Conservation (phyloP, 2,888 invertebrate species). For the Aelia acuminata region DNA sequence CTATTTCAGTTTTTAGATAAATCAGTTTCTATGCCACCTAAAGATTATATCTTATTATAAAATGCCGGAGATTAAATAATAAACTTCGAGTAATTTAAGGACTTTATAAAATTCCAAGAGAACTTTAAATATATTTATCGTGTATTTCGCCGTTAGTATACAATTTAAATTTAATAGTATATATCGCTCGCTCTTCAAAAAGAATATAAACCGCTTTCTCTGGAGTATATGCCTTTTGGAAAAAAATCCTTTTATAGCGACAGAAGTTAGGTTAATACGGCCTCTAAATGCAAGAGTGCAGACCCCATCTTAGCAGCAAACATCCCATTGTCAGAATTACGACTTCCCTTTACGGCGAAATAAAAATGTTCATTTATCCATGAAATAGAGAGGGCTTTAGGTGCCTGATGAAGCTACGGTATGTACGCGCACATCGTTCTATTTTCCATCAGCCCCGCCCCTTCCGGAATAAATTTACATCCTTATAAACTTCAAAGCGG, state of each 20-base stretch:
- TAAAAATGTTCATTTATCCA: conserved; percentile 31
- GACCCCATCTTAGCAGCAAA: not conserved
- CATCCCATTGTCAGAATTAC: not conserved
- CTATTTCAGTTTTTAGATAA: no score
- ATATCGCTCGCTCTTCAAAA: not conserved
- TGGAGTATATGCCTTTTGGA: not conserved
- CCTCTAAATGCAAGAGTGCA: conserved; percentile 6
- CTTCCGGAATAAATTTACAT: conserved; percentile 20
- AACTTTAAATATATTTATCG: not conserved
- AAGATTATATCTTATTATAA: no score
- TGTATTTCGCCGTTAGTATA: not conserved
- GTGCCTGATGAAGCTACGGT: not conserved
- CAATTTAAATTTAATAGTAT: not conserved
- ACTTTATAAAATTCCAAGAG: not conserved
- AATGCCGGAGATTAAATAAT: no score
- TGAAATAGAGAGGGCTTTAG: not conserved
- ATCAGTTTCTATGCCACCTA: no score
- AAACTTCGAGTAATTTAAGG: no score
- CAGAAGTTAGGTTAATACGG: not conserved
- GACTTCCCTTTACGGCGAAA: conserved; percentile 11
- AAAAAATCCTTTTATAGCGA: not conserved
- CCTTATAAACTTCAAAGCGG: not conserved
- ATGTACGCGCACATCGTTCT: not conserved
- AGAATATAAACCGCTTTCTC: not conserved
- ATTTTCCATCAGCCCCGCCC: not conserved